Conservation (phyloP, 2,888 invertebrate genomes). For the Epirrhoe alternata region DNA sequence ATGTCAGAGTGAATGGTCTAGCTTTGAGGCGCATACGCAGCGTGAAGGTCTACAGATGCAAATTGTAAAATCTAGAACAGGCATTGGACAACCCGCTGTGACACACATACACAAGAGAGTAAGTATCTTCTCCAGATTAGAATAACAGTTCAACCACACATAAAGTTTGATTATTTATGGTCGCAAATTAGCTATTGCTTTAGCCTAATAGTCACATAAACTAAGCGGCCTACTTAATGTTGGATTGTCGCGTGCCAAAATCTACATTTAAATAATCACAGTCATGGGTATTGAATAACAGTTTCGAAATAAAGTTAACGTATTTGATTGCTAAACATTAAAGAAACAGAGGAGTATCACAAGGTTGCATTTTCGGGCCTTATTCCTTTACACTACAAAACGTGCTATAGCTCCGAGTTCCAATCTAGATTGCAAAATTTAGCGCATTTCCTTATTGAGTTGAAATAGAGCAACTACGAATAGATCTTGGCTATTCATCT, state of each 20-base stretch:
- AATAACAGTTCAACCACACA: slow-evolving; percentile 47
- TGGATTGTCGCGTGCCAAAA: slow-evolving; percentile 31
- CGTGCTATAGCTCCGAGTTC: slow-evolving; percentile 40
- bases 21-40: slow-evolving; percentile 31
- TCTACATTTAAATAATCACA: slow-evolving; percentile 18
- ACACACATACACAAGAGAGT: slow-evolving; percentile 42
- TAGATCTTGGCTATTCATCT: slow-evolving; percentile 36
- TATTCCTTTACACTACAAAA: slow-evolving; percentile 28
- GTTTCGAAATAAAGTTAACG: slow-evolving; percentile 15
- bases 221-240: slow-evolving; percentile 21
- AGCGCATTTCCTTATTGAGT: slow-evolving; percentile 54
- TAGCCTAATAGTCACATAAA: slow-evolving; percentile 31
- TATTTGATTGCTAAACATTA: slow-evolving; percentile 13
- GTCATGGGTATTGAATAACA: slow-evolving; percentile 25
- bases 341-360: slow-evolving; percentile 3
- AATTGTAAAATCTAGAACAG: slow-evolving; percentile 52
- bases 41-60: slow-evolving; percentile 44
- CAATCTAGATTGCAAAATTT: slow-evolving; percentile 46
- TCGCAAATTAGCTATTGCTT: slow-evolving; percentile 35
- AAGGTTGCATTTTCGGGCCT: slow-evolving; percentile 28
- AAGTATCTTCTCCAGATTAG: slow-evolving; percentile 47
- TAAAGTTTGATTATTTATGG: slow-evolving; percentile 29
- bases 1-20: slow-evolving; percentile 31
- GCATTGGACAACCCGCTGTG: slow-evolving; percentile 46
- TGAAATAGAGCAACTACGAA: slow-evolving; percentile 32